Percentiles rank a stretch among this genome's conserved stretches.
These are phyloP conservation scores for Oedothorax gibbosus DNA, from an alignment of 1,140 invertebrate genomes.

Conservation along the genomic window DNA sequence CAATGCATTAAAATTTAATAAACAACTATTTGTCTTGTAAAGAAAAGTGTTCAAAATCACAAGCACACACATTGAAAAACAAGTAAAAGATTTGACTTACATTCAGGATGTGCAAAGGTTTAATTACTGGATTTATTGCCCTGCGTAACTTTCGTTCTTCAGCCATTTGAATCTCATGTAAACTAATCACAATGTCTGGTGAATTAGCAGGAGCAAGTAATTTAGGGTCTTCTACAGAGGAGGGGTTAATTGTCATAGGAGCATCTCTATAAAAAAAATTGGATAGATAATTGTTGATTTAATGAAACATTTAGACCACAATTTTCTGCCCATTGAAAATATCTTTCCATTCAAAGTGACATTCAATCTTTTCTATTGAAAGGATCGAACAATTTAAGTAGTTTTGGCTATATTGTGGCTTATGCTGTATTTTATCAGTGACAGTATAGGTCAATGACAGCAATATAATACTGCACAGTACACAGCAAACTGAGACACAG, in stretches of 20 bases:
- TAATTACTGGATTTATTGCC: slow-evolving; percentile 73
- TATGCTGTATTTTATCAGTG: no score
- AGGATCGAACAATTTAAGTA: no score
- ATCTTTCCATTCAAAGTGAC: no score
- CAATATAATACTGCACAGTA: no score
- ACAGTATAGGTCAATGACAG: no score
- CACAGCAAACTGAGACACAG: no score
- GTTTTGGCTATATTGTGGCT: no score
- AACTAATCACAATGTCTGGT: slow-evolving; percentile 43
- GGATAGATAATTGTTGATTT: neutral
- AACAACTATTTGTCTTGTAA: no score
- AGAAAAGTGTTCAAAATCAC: neutral
- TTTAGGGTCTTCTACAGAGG: neutral
- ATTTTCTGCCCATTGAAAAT: no score
- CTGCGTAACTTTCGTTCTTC: slow-evolving; percentile 37
- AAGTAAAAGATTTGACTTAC: slow-evolving; percentile 65
- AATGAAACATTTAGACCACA: neutral
- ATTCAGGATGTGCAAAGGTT: slow-evolving; percentile 76
- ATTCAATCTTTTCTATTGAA: no score
- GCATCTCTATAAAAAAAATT: slow-evolving; percentile 8
- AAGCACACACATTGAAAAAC: neutral
- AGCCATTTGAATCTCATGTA: slow-evolving; percentile 49
- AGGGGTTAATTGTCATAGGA: neutral
- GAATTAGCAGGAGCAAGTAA: neutral
- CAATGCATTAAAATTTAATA: no score